phyloP scores from a whole-genome alignment of 2,888 invertebrate genomes.

The Luffia ferchaultella region DNA sequence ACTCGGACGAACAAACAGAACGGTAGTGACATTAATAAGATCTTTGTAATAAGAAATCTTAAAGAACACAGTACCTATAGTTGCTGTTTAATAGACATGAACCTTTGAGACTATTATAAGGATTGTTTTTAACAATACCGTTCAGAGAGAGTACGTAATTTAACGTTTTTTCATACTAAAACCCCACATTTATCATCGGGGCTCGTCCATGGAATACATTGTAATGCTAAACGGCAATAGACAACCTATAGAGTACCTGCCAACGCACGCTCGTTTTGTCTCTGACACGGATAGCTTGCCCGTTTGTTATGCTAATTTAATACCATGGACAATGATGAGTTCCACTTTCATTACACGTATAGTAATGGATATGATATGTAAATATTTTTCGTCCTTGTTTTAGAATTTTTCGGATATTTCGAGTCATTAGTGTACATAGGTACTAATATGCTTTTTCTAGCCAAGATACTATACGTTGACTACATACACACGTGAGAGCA shows the following conservation, averaged over 20 bases:
- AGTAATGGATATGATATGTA: background rate
- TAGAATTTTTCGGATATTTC: background rate
- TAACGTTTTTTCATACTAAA: background rate
- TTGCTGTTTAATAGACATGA: too few species aligned
- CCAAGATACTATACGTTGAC: too few species aligned
- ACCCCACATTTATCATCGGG: background rate
- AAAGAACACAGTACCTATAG: too few species aligned
- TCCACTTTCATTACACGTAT: background rate
- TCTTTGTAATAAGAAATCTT: too few species aligned
- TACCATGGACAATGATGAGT: background rate
- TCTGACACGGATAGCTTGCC: background rate
- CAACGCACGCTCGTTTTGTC: background rate
- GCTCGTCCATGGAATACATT: background rate
- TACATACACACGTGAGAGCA: too few species aligned
- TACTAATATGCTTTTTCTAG: too few species aligned
- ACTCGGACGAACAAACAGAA: too few species aligned
- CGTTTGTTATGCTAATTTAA: background rate
- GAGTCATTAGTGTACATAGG: background rate
- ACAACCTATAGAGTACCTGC: background rate
- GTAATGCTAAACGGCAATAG: background rate
- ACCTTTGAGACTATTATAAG: too few species aligned
- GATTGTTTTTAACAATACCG: too few species aligned
- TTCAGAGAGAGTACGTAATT: background rate
- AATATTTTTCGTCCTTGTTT: background rate
- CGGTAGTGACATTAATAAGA: too few species aligned